Conservation (phyloP, 2,888 invertebrate genomes). For the Digitonthophagus gazella region DNA sequence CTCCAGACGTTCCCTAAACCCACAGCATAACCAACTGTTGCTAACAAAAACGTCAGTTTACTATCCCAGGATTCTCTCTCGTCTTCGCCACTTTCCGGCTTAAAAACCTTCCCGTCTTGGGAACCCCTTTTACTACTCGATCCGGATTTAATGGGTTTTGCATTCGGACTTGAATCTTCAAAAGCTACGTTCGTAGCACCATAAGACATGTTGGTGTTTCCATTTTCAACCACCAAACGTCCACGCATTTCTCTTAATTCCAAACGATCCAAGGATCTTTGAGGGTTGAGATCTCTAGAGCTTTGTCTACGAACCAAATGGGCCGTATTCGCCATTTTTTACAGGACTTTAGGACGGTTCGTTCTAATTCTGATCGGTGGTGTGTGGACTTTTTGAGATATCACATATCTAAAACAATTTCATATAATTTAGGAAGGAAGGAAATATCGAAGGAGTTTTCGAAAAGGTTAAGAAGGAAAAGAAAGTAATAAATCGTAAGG, state of each 20-base stretch:
- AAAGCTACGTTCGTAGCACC: conserved; percentile 87
- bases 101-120: conserved; percentile 61
- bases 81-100: conserved; percentile 67
- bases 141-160: conserved; percentile 49
- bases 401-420: no score
- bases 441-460: no score
- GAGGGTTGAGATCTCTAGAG: conserved; percentile 75
- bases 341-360: neutral
- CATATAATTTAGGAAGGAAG: no score
- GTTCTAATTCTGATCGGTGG: no score
- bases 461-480: no score
- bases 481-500: no score
- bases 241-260: conserved; percentile 85
- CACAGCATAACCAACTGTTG: conserved; percentile 87
- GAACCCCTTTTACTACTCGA: conserved; percentile 62
- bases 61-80: conserved; percentile 92
- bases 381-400: no score
- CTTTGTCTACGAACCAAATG: conserved; percentile 86
- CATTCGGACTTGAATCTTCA: conserved; percentile 60
- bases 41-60: conserved; percentile 86
- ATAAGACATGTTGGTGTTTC: conserved; percentile 60
- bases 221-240: conserved; percentile 60
- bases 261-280: conserved; percentile 78
- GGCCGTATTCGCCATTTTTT: conserved; percentile 81
- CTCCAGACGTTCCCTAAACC: conserved; percentile 95